Conservation (phyloP, 1,140 invertebrate genomes). For the Globodera ellingtonae region DNA sequence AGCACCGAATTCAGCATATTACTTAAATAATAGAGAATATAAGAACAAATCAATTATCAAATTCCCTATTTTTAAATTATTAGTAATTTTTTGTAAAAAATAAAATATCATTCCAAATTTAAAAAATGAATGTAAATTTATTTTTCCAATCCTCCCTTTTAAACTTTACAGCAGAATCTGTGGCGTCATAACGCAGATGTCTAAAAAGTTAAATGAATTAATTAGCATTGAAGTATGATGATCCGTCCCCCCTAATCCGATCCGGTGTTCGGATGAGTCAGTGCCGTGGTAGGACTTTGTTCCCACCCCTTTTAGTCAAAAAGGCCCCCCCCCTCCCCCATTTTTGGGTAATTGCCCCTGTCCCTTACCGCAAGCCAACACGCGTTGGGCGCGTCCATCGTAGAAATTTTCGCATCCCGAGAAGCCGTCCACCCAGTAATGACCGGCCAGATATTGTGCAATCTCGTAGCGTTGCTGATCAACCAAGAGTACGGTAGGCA, state of each 20-base stretch:
- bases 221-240: no score
- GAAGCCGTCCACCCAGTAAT: slow-evolving; percentile 48
- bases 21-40: slow-evolving; percentile 33
- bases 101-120: no score
- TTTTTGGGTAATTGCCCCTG: no score
- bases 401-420: slow-evolving; percentile 37
- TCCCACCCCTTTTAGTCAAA: no score
- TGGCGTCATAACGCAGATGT: slow-evolving; percentile 55
- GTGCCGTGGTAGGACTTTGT: no score
- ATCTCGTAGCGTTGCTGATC: slow-evolving; percentile 47
- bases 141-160: not conserved
- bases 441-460: slow-evolving; percentile 19
- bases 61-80: no score
- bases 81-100: slow-evolving; percentile 15
- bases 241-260: no score
- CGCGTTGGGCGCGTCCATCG: slow-evolving; percentile 34
- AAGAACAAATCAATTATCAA: not conserved
- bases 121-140: no score
- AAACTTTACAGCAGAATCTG: slow-evolving; percentile 42
- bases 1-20: slow-evolving; percentile 53
- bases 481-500: slow-evolving; percentile 57
- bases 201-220: not conserved
- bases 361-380: slow-evolving; percentile 26
- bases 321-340: no score
- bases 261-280: no score